Evolutionary conservation across 37 sponge, comb jelly and placozoan species (phyloP), one percentile per base, ranked within the genome.

Genomic region (Amphimedon queenslandica): DNA sequence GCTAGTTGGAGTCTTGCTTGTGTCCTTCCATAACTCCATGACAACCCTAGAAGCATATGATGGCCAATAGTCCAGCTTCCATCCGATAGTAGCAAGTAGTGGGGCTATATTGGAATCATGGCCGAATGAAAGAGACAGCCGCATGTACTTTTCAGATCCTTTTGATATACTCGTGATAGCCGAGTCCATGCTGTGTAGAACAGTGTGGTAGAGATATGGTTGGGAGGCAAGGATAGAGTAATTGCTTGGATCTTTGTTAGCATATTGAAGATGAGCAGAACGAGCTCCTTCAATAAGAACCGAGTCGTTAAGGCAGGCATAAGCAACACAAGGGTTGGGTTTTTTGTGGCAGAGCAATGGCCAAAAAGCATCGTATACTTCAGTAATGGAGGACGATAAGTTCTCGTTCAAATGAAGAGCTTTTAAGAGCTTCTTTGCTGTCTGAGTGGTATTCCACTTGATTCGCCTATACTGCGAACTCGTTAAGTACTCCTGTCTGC

Each of bases 11-110:
- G 25, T 25, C 38, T 36, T 10, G 0, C 32, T 31, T 43, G 58
- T 40, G 1, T 20, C 28, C 69, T 65, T 79, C 90, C 90, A 89
- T 30, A 89, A 56, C 55, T 89, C 90, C 70, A 89, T 70, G 27
- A 72, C 71, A 1, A 89, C 0, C 38, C 84, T 82, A 2, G 80
- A 64, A 3, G 84, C 90, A 71, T 89, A 89, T 1, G 90, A 76
- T 23, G 69, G 25, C 82, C 82, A 77, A 36, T 42, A 39, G 35
- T 73, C 35, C 6, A 36, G 38, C 0, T n/a, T 70, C 30, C 64
- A 20, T 25, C 78, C 80, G 21, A 89, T 30, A 1, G 72, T 34
- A 16, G 37, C 23, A 4, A 89, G 36, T 8, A 89, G 18, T 11
- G 38, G 66, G 0, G 58, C 66, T 5, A 89, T 38, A 37, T 74